Percentiles rank a stretch among this genome's conserved stretches.
Conservation (phyloP, 1,140 invertebrate genomes). For the Tetranychus urticae region DNA sequence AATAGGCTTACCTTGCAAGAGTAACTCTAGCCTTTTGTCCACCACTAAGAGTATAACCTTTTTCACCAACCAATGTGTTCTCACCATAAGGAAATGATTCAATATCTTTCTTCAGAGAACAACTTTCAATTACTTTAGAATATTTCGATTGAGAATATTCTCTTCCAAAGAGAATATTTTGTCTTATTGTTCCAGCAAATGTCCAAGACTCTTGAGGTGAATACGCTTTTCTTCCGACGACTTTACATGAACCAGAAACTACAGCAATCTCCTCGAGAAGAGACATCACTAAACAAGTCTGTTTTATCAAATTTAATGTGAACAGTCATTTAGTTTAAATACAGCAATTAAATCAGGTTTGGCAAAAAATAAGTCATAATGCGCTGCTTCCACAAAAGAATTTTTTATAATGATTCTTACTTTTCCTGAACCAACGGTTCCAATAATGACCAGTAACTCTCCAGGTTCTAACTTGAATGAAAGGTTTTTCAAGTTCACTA, state of each 20-base stretch:
- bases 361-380: constrained; percentile 19
- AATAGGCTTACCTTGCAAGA: constrained; percentile 26
- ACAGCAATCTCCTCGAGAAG: constrained; percentile 26
- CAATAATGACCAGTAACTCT: not conserved
- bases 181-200: constrained; percentile 28
- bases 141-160: constrained; percentile 42
- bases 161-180: constrained; percentile 66
- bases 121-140: constrained; percentile 28
- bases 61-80: constrained; percentile 40
- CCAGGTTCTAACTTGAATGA: not conserved
- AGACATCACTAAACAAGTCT: constrained; percentile 49
- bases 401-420: not conserved
- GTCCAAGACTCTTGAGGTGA: constrained; percentile 70
- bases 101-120: constrained; percentile 18
- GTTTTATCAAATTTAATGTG: constrained; percentile 26
- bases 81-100: constrained; percentile 27
- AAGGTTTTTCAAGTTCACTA: not conserved
- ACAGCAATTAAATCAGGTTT: constrained; percentile 20
- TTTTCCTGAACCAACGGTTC: constrained; percentile 2
- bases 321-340: constrained; percentile 26
- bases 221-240: constrained; percentile 30
- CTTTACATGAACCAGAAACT: not conserved
- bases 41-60: constrained; percentile 44
- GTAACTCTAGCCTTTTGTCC: constrained; percentile 54
- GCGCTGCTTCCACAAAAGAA: constrained; percentile 37